Base-by-base conservation (phyloP, 2,797 vertebrate genomes). In the Cirrhinus mrigala region DNA sequence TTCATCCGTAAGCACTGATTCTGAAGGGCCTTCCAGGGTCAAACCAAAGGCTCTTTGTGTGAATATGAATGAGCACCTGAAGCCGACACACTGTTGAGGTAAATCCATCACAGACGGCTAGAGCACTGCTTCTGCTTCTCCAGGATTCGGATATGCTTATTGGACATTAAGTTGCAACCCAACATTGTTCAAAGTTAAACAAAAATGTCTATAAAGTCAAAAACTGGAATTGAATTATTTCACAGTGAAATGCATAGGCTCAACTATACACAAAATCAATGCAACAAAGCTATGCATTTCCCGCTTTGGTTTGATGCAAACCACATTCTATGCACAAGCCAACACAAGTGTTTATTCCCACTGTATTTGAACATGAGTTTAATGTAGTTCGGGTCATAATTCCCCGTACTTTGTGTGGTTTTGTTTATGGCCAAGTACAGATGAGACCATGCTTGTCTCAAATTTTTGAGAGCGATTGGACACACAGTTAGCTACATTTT, bases 11-110 rank as follows among this genome's bases (percentile, higher is more conserved):
- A 50, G 10, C 37, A 86, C 85, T 66, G 86, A 86, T 86, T 86
- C 80, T 88, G 82, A 87, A 90, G 85, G 29, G 20, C 77, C 75
- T 79, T 87, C 79, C 82, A 73, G 82, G 24, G 16, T 68, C 50
- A 68, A 18, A 15, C 15, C 44, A 24, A 87, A 75, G 50, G 64
- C 44, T 69, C 16, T 37, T 60, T 66, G 22, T 9, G 68, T 80
- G 69, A 85, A 77, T 33, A 71, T 22, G 33, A 56, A 83, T 33
- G 8, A 62, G 80, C 27, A 24, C 52, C 60, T 69, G 60, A 79
- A 76, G 50, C 12, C 20, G 10, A 33, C 40, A 8, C 40, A 44
- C 40, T 44, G 40, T 9, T 60, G 3, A 22, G 37, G 11, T 33
- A 50, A 81, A 70, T 22, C n/a, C 66, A 71, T 27, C 46, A 68